Evolutionary conservation across 1,140 invertebrate species (phyloP).

Genomic region (Lordiphosa clarofinis): DNA sequence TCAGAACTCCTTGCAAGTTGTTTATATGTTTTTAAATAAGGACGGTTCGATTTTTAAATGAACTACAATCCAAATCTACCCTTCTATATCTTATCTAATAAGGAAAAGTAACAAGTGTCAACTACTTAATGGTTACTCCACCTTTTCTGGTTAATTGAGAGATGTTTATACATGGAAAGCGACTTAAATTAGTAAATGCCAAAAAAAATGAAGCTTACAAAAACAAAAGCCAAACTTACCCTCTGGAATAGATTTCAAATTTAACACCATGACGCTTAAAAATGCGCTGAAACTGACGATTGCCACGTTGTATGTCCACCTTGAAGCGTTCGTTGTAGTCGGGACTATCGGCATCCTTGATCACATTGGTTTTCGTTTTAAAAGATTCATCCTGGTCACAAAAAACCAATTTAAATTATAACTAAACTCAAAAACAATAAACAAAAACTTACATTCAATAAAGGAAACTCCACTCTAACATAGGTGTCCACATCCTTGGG

Average conservation of each 20-base stretch:
- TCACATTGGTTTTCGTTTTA: slow-evolving; percentile 86
- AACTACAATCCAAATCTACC: no score
- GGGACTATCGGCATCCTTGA: slow-evolving; percentile 93
- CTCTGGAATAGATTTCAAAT: slow-evolving; percentile 94
- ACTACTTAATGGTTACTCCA: no score
- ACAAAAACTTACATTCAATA: slow-evolving; percentile 85
- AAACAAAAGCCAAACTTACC: slow-evolving; percentile 84
- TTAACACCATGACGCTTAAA: slow-evolving; percentile 95
- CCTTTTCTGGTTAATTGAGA: not conserved
- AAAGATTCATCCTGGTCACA: slow-evolving; percentile 85
- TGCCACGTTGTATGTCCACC: slow-evolving; percentile 89
- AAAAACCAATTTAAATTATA: no score
- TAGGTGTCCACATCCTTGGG: slow-evolving; percentile 96
- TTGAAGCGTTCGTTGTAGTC: slow-evolving; percentile 90
- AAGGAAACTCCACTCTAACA: slow-evolving; percentile 96
- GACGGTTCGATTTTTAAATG: no score
- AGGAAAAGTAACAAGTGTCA: no score
- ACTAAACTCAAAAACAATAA: no score
- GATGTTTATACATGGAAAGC: slow-evolving; percentile 23
- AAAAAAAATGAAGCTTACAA: not conserved
- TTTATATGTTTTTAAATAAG: no score
- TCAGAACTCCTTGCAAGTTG: no score
- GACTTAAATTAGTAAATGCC: slow-evolving; percentile 16
- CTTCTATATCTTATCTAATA: no score
- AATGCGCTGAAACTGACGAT: slow-evolving; percentile 88